phyloP scores from a whole-genome alignment of 2,113 vertebrate species.

The Ranitomeya variabilis region DNA sequence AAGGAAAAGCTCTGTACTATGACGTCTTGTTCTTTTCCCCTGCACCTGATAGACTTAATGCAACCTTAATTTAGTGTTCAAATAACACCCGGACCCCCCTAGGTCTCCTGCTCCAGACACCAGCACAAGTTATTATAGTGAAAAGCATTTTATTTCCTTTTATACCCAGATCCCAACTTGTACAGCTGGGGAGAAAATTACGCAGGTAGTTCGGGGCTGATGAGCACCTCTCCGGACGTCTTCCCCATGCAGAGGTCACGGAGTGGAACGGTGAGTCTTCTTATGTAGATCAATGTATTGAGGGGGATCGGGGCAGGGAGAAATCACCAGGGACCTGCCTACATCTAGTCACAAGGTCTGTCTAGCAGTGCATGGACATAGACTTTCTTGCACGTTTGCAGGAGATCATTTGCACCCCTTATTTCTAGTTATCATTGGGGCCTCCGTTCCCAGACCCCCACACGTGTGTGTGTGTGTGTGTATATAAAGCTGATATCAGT shows the following conservation, averaged over 20 bases:
- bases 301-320: no score
- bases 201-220: constrained; percentile 93
- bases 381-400: no score
- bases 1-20: not conserved
- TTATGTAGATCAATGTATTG: not conserved
- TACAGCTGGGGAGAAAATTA: constrained; percentile 99
- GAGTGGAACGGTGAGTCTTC: constrained; percentile 91
- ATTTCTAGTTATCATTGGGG: no score
- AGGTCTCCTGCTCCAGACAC: not conserved
- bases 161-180: constrained; percentile 88
- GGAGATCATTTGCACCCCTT: not conserved
- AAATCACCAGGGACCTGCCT: no score
- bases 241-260: constrained; percentile 86
- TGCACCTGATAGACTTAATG: not conserved
- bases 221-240: constrained; percentile 91
- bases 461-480: no score
- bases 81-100: not conserved
- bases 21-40: not conserved
- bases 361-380: no score
- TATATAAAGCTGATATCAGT: no score
- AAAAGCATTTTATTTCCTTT: not conserved
- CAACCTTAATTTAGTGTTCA: not conserved
- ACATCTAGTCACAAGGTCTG: no score
- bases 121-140: not conserved
- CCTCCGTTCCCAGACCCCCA: no score